phyloP scores from a whole-genome alignment of 2,888 invertebrate genomes.

The Volucella zonaria region DNA sequence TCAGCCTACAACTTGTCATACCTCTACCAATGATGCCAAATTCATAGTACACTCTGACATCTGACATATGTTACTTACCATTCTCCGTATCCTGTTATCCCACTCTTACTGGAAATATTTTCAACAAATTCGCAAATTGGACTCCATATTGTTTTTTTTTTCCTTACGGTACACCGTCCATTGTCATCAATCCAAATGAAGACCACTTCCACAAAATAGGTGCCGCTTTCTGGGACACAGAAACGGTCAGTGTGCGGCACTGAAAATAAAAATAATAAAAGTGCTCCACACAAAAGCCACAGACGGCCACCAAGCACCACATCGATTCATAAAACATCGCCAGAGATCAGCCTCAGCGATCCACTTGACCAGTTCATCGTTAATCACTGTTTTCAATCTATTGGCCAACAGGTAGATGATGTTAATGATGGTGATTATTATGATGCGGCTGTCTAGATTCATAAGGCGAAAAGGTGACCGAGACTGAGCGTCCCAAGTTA shows the following conservation, averaged over 20 bases:
- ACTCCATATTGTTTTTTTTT: not conserved
- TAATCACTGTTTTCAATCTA: conserved; percentile 63
- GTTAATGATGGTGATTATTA: conserved; percentile 12
- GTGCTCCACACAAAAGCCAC: not conserved
- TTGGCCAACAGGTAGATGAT: conserved; percentile 42
- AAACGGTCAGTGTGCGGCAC: not conserved
- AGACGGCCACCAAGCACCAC: not conserved
- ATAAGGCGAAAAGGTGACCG: conserved; percentile 54
- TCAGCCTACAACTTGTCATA: too few relatives aligned
- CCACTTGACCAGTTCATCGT: conserved; percentile 49
- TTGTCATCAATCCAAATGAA: not conserved
- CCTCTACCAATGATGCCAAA: too few relatives aligned
- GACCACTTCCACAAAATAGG: not conserved
- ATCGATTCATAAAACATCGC: not conserved
- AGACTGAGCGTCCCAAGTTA: not conserved
- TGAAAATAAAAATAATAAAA: conserved; percentile 28
- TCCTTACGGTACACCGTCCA: not conserved
- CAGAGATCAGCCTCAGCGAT: conserved; percentile 23
- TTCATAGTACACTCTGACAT: too few relatives aligned
- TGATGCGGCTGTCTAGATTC: conserved; percentile 7
- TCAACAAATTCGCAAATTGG: too few relatives aligned
- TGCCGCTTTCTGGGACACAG: not conserved
- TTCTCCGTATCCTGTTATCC: too few relatives aligned
- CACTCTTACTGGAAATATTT: too few relatives aligned
- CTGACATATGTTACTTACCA: too few relatives aligned